A percentile compares a stretch with the other conserved stretches of the same genome.
Conservation (phyloP, 2,797 vertebrate genomes). For the Corythornis leucogaster region DNA sequence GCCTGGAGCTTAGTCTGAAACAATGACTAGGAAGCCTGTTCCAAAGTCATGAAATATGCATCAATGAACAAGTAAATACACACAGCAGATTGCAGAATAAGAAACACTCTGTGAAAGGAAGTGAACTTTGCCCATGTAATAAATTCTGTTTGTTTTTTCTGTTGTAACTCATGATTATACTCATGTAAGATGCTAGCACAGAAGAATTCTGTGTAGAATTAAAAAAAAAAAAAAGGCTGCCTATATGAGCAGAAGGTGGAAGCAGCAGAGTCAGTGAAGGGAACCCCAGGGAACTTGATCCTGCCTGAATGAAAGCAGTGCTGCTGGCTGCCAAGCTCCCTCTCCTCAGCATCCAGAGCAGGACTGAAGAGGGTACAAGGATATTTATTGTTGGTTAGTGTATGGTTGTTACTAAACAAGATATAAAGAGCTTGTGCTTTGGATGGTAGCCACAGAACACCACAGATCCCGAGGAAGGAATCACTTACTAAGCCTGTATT, state of each 20-base stretch:
- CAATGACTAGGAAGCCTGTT: not conserved
- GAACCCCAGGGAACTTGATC: not conserved
- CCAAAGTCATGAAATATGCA: conserved; percentile 9
- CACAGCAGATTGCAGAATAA: not conserved
- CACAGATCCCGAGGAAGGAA: not conserved
- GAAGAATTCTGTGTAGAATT: not conserved
- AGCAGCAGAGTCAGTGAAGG: not conserved
- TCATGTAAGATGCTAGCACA: not conserved
- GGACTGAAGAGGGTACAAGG: conserved; percentile 1
- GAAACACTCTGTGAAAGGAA: not conserved
- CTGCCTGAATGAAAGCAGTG: not conserved
- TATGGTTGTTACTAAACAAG: not conserved
- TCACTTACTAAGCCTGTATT: not conserved
- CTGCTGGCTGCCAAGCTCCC: conserved; percentile 8
- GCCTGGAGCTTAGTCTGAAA: conserved; percentile 13
- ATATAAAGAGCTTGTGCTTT: conserved; percentile 4
- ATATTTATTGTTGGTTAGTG: not conserved
- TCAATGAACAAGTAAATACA: conserved; percentile 34
- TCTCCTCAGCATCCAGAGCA: not conserved
- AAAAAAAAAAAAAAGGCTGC: not conserved
- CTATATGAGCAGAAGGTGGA: not conserved
- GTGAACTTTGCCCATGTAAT: conserved; percentile 29
- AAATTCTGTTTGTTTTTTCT: conserved; percentile 5
- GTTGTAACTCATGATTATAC: not conserved
- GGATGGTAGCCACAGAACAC: not conserved